Evolutionary conservation across 1,140 invertebrate species (phyloP), one percentile per base, ranked within the genome.

Genomic region (Drosophila nannoptera): DNA sequence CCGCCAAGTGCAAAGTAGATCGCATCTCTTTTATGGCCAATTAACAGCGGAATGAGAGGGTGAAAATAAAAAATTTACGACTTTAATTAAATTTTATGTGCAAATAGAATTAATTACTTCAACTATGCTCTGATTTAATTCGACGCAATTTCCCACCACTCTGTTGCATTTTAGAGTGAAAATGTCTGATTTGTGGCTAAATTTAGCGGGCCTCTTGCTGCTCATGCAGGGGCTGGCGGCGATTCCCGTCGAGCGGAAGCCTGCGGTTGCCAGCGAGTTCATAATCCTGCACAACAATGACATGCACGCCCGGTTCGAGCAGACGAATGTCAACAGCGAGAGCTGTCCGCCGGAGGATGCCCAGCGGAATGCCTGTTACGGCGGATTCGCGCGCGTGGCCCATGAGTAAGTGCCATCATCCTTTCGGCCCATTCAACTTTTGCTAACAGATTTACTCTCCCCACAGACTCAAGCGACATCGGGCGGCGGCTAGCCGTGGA

Each of bases 201-300:
- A 11, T n/a, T 46, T 49, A 11, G 7, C 36, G 4, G 1, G 60
- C 0, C 6, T 55, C 1, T 22, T 68, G 0, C 11, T 78, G 0
- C 6, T 73, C 36, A n/a, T 5, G 1, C 11, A 56, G 4, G 40
- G 6, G 4, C 32, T 22, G 0, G n/a, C 8, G 4, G 67, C 70
- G 6, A 72, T 67, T 69, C 81, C 77, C 2, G 45, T 78, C 12
- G 12, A 22, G 2, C 22, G 8, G 1, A 46, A 61, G 4, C n/a
- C 69, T 4, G 32, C n/a, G 6, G 73, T 71, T 14, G 64, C 77
- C 16, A 81, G 73, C 0, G 91, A 93, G 74, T 90, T 94, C 5
- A 87, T 93, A n/a, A 93, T 97, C 42, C 84, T 98, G 0, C 96
- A 97, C 88, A 96, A 96, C 56, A 98, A 97, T 88, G 96, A 97